phyloP scores from a whole-genome alignment of 2,888 invertebrate species.

The Hydriomena furcata region DNA sequence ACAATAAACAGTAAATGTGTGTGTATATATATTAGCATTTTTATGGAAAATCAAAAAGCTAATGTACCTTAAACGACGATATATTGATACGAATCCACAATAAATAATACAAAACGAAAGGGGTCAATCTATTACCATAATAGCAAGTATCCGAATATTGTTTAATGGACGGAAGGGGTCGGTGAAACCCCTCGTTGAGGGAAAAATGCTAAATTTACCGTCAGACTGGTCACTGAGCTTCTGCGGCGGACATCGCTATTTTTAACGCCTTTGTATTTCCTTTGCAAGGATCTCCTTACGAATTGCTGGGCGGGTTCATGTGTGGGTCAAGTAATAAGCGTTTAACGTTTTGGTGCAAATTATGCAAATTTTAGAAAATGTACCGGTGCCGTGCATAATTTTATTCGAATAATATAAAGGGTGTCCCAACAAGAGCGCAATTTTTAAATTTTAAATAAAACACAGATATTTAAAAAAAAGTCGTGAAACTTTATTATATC shows the following conservation, averaged over 20 bases:
- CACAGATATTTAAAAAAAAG: too few relatives aligned
- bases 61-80: slow-evolving; percentile 73
- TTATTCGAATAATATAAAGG: too few relatives aligned
- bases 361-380: too few relatives aligned
- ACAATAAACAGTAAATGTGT: too few relatives aligned
- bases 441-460: too few relatives aligned
- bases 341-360: too few relatives aligned
- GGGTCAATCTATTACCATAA: slow-evolving; percentile 73
- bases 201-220: slow-evolving; percentile 68
- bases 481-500: too few relatives aligned
- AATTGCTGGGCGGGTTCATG: slow-evolving; percentile 52
- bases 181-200: slow-evolving; percentile 36
- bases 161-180: slow-evolving; percentile 68
- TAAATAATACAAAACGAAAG: slow-evolving; percentile 70
- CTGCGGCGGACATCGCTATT: slow-evolving; percentile 74
- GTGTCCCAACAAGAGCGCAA: too few relatives aligned
- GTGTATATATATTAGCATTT: too few relatives aligned
- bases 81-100: slow-evolving; percentile 70
- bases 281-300: slow-evolving; percentile 73
- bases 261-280: slow-evolving; percentile 72
- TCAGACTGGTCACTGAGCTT: slow-evolving; percentile 65
- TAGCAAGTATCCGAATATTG: slow-evolving; percentile 56
- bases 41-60: slow-evolving; percentile 53
- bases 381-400: too few relatives aligned
- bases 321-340: slow-evolving; percentile 37